These are phyloP conservation scores for Cephalopachus bancanus DNA, from an alignment of 2,797 vertebrate genomes.

Conservation along the genomic window DNA sequence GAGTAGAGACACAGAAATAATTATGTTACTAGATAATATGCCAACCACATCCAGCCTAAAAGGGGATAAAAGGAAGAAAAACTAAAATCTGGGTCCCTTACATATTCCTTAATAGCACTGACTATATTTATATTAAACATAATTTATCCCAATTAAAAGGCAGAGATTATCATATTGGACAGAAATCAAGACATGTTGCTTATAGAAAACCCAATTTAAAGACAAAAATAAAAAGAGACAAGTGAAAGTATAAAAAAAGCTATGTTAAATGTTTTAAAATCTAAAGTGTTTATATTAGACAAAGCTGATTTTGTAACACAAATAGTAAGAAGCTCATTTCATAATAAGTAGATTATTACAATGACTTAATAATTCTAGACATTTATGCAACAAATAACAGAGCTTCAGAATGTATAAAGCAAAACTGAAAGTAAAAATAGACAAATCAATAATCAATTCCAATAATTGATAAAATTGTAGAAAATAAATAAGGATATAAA, in stretches of 20 bases:
- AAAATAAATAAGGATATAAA: not conserved
- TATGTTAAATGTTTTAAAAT: slow-evolving; percentile 1
- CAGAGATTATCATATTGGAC: not conserved
- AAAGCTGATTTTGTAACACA: not conserved
- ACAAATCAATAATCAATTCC: not conserved
- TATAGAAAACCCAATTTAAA: not conserved
- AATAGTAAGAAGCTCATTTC: not conserved
- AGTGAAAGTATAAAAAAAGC: not conserved
- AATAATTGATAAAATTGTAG: not conserved
- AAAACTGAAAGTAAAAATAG: not conserved
- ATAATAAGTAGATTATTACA: not conserved
- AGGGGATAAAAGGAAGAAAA: not conserved
- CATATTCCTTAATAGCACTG: not conserved
- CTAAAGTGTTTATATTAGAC: not conserved
- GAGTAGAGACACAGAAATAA: not conserved
- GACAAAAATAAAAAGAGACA: not conserved
- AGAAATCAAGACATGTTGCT: not conserved
- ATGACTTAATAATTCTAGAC: not conserved
- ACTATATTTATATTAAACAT: not conserved
- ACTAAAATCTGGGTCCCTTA: not conserved
- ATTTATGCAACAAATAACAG: not conserved
- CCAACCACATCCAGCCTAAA: not conserved
- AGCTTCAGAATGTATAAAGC: not conserved
- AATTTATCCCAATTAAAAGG: slow-evolving; percentile 3
- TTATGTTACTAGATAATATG: not conserved